Evolutionary conservation across 2,888 invertebrate genomes (phyloP), one percentile per base, ranked within the genome.

Genomic region (Ecdyonurus torrentis): DNA sequence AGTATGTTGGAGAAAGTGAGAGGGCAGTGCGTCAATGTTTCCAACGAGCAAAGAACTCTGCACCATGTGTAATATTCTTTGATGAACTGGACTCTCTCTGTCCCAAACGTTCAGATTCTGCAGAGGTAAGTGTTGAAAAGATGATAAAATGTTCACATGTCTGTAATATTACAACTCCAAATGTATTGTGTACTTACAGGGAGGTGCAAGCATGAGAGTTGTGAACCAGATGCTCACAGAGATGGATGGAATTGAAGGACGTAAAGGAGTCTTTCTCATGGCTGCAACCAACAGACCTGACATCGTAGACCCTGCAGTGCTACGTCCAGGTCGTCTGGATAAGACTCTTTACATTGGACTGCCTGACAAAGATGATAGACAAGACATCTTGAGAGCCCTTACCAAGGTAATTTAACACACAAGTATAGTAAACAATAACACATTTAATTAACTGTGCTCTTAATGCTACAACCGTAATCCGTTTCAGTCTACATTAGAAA

Each of bases 1-100:
- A 87, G 91, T 99, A 98, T 75, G 95, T 99, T 20, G 99, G 99
- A 64, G 98, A 99, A 77, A 97, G 96, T 75, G 99, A 99, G 76
- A 82, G 91, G 69, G 96, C 96, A 0, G 95, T 99, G 1, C 81
- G 99, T n/a, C 89, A 91, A 23, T 93, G 94, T 70, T 99, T 99
- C 73, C 87, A 91, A 72, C 81, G 97, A 67, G 99, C 98, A 0
- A 79, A 91, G 58, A 95, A 95, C 75, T 96, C 96, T 0, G 86
- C 93, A 0, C 99, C 99, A 0, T 99, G 98, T 73, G 95, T 99
- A 2, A 96, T 99, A 74, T 98, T 98, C 77, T 99, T 99, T 72
- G 99, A 99, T 73, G 99, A 99, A 76, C 82, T 99, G 66, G 99
- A 99, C 75, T 91, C 98, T 0, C 75, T 99, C 25, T 97, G 96